Conservation (phyloP, 2,797 vertebrate genomes). For the Pachyuromys duprasi region DNA sequence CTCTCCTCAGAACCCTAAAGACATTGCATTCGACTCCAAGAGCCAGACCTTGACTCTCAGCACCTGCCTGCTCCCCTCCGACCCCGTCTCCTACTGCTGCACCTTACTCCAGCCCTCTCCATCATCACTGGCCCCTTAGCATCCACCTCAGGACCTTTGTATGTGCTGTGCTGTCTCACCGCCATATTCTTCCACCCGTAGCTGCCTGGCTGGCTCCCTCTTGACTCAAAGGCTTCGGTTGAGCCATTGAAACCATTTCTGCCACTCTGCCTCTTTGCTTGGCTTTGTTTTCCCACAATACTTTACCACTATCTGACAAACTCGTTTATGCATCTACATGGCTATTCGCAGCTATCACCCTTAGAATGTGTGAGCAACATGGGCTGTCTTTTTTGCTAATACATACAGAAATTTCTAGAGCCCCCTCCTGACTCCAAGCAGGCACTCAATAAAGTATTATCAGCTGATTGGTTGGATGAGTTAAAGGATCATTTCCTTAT, state of each 20-base stretch:
- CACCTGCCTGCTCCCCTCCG: background rate
- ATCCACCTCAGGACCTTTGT: background rate
- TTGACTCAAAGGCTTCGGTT: background rate
- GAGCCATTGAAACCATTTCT: background rate
- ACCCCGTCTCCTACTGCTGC: background rate
- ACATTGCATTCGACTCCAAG: background rate
- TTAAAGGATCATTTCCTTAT: background rate
- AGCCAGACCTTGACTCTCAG: background rate
- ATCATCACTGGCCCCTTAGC: background rate
- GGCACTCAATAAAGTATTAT: background rate
- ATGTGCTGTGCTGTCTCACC: background rate
- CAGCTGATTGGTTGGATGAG: background rate
- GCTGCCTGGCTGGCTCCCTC: fast-evolving
- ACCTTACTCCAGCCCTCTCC: background rate
- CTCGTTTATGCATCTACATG: background rate
- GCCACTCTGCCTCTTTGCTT: background rate
- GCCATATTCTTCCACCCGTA: background rate
- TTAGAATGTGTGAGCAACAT: background rate
- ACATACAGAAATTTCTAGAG: background rate
- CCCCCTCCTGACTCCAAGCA: background rate
- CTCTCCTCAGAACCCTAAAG: background rate
- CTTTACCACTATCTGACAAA: background rate
- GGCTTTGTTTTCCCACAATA: background rate
- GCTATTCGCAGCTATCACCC: background rate
- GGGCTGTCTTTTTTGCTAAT: background rate